Conservation (phyloP, 1,140 invertebrate genomes). For the Caerostris darwini region DNA sequence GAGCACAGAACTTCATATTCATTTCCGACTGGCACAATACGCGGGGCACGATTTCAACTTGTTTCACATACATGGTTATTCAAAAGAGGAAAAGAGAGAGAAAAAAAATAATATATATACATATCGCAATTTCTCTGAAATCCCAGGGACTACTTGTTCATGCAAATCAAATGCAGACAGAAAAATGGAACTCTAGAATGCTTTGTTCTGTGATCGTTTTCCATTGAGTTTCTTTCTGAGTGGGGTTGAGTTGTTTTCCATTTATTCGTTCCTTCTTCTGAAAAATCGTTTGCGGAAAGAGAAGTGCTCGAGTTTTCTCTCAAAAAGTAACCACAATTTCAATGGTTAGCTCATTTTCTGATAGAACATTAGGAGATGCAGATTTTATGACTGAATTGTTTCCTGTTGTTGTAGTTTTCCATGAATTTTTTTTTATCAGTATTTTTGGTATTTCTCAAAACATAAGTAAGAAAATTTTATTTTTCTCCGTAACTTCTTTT, state of each 20-base stretch:
- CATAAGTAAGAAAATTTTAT: neutral
- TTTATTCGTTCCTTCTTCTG: conserved; percentile 58
- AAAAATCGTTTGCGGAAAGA: conserved; percentile 54
- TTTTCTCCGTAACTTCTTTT: neutral
- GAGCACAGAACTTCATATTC: conserved; percentile 25
- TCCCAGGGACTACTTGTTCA: conserved; percentile 51
- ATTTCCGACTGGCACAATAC: conserved; percentile 25
- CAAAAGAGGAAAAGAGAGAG: neutral
- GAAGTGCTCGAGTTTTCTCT: conserved; percentile 35
- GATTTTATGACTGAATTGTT: conserved; percentile 48
- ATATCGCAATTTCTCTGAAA: conserved; percentile 68
- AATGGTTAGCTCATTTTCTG: conserved; percentile 41
- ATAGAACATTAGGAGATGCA: neutral
- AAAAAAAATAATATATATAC: conserved; percentile 36
- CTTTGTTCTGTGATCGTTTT: conserved; percentile 60
- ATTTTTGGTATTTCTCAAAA: neutral
- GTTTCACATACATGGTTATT: conserved; percentile 66
- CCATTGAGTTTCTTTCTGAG: conserved; percentile 55
- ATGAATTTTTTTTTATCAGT: neutral
- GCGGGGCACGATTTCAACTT: neutral
- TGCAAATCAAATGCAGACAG: conserved; percentile 71
- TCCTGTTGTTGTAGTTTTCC: neutral
- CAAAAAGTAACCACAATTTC: conserved; percentile 30
- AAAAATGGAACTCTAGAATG: conserved; percentile 63
- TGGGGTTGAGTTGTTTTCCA: conserved; percentile 62